Evolutionary conservation across 2,797 vertebrate genomes (phyloP), one percentile per base, ranked within the genome.

Genomic region (Thripadectes ignobilis): DNA sequence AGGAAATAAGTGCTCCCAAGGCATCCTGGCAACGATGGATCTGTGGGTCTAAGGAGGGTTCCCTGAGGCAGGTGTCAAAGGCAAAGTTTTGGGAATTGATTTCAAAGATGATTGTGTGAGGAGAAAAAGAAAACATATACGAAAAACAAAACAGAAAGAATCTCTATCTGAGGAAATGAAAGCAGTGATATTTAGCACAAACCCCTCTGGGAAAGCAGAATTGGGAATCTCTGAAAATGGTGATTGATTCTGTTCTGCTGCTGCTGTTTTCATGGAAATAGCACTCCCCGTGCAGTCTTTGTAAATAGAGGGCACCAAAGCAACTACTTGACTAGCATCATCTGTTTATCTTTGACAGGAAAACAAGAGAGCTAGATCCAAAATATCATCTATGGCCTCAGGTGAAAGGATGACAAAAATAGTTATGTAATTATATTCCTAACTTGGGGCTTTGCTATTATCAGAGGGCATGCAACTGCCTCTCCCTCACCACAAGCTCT

Each of bases 341-440:
- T 85, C 52, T 51, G 17, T 93, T 92, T 88, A n/a, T 89, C 38
- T 93, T 81, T 74, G 62, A 77, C 75, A 55, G 32, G 48, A 68
- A 85, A 82, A 81, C n/a, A 79, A 67, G 20, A 61, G 41, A 74
- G 10, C 9, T 59, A 61, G n/a, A 68, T 61, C 27, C 68, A 91
- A 71, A 92, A 77, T 75, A 45, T 9, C 77, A 41, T 77, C 72
- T 72, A 18, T 58, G 36, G 21, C 79, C 49, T 72, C 57, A 61
- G 76, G 76, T 69, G 78, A 91, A 92, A 75, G 21, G 26, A 85
- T 62, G 55, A 81, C 48, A 91, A 85, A 94, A 91, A 89, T 62
- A 55, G 0, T 1, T 6, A 2, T 65, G 51, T 58, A 72, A 72
- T 91, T 88, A 68, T 41, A 72, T 62, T 84, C 43, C 34, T 80